Evolutionary conservation across 2,797 vertebrate genomes (phyloP).

Genomic region (Mormyrops boulengeri): DNA sequence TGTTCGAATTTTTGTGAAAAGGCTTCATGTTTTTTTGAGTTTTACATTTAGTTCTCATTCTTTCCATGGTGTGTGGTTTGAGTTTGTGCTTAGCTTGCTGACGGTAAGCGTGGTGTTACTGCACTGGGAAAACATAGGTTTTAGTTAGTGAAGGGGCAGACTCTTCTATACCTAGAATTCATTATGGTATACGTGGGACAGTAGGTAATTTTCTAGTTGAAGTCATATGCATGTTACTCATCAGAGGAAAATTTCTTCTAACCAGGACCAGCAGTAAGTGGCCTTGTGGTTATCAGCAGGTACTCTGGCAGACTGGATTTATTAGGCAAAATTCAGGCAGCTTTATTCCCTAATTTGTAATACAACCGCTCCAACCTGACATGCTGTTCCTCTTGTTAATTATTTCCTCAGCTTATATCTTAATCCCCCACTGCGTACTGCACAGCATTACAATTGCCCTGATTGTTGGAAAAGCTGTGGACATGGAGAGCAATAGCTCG

Average conservation of each 20-base stretch:
- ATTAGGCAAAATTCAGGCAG: not conserved
- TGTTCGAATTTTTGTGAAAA: not conserved
- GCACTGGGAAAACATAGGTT: not conserved
- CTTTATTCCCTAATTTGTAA: not conserved
- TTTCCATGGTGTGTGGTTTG: not conserved
- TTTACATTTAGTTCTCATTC: not conserved
- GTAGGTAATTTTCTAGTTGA: not conserved
- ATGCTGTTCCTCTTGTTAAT: not conserved
- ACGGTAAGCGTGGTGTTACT: not conserved
- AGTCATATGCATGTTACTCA: not conserved
- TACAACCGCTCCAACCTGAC: not conserved
- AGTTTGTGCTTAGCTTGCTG: not conserved
- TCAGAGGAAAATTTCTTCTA: not conserved
- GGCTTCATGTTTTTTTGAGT: not conserved
- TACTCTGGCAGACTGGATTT: not conserved
- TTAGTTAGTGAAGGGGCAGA: not conserved
- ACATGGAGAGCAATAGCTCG: slow-evolving; percentile 24
- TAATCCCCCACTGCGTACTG: not conserved
- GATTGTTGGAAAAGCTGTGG: not conserved
- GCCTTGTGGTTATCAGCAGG: not conserved
- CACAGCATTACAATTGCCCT: not conserved
- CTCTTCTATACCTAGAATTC: not conserved
- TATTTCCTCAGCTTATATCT: not conserved
- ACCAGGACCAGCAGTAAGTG: not conserved
- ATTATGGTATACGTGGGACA: not conserved